Evolutionary conservation across 92 coral and sea anemone species (phyloP), one percentile per base, ranked within the genome.

Genomic region (Phenganax marumi): DNA sequence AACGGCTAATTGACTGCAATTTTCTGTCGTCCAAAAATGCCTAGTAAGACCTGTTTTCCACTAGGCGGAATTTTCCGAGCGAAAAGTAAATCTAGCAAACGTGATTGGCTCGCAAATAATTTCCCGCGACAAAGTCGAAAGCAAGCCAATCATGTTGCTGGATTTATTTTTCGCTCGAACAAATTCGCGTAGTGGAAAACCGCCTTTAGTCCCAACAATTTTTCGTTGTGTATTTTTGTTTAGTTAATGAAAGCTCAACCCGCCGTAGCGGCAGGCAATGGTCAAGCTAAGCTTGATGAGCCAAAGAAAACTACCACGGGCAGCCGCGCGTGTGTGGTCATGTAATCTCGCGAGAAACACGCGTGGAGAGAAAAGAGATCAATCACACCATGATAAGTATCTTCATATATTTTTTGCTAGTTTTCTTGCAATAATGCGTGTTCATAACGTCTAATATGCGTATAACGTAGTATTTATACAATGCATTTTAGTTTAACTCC

Each of bases 261-360:
- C 8, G 74, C 83, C 17, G 88, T 95, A 14, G 43, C 43, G 5
- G 97, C 87, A 33, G 93, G 90, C 74, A 97, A 97, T 19, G 98
- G 98, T 49, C 89, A 92, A 73, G 81, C 90, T 66, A 95, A 92
- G 52, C 78, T 88, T 8, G 98, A 95, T 75, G 90, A 85, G 14
- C 83, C 83, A 12, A 78, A 78, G 68, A 89, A 92, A 77, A 86
- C 85, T 24, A 79, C 93, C 8, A 80, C 82, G 69, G 97, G 99
- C 50, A 96, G 99, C 77, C 99, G 99, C 26, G 99, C 99, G 57
- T 96, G 99, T 80, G 70, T 76, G 26, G 61, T 96, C 85, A 96
- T 96, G 99, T 96, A 89, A 89, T 80, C 23, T 47, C 69, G 71
- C 61, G 63, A 8, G 57, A 33, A 55, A 78, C 55, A 50, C 80